Percentiles rank a stretch among this genome's conserved stretches.
Conservation (phyloP, 2,888 invertebrate genomes). For the Temnothorax rugatulus region DNA sequence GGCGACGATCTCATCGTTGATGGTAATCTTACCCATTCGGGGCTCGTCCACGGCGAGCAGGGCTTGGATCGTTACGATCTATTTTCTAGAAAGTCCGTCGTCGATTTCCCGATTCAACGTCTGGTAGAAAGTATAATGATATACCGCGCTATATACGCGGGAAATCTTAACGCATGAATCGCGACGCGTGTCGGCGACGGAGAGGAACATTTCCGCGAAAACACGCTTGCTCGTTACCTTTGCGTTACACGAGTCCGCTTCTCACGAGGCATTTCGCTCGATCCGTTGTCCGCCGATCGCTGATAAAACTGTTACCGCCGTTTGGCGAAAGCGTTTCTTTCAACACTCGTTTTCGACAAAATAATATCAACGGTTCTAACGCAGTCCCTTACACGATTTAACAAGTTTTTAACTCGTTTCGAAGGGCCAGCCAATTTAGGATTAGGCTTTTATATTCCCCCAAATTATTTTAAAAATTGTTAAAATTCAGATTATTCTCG, state of each 20-base stretch:
- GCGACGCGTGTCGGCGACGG: slow-evolving; percentile 42
- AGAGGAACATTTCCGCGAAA: slow-evolving; percentile 53
- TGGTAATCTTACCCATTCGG: slow-evolving; percentile 2
- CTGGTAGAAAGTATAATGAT: slow-evolving; percentile 69
- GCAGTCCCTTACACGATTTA: background rate
- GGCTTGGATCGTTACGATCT: slow-evolving; percentile 9
- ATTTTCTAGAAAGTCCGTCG: slow-evolving; percentile 68
- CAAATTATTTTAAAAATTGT: background rate
- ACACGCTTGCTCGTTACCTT: slow-evolving; percentile 30
- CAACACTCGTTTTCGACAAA: background rate
- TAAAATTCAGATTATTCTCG: background rate
- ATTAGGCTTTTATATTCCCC: background rate
- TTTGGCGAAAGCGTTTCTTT: slow-evolving; percentile 28
- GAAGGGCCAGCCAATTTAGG: background rate
- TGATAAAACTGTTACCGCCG: slow-evolving; percentile 18
- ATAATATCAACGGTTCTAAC: background rate
- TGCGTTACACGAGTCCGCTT: slow-evolving; percentile 47
- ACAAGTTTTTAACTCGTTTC: background rate
- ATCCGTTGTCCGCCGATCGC: slow-evolving; percentile 33
- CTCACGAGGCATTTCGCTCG: slow-evolving; percentile 36
- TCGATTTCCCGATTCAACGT: slow-evolving; percentile 66
- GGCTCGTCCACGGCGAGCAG: background rate
- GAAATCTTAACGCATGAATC: slow-evolving; percentile 61
- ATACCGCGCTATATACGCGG: slow-evolving; percentile 35
- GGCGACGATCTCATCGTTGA: background rate